These are phyloP conservation scores for Heliconius nattereri DNA, from an alignment of 1,140 invertebrate genomes.

Conservation along the genomic window DNA sequence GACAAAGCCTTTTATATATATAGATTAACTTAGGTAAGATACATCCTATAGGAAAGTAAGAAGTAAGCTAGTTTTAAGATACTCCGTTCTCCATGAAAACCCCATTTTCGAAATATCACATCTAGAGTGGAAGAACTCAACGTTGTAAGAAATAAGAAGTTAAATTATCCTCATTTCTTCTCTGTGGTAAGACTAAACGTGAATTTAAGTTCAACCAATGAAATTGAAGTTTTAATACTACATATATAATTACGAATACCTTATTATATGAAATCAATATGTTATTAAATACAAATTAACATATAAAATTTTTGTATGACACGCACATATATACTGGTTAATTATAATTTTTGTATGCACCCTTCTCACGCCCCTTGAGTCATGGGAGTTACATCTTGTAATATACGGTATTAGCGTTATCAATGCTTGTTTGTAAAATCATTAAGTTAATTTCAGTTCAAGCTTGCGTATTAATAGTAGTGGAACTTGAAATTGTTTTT, in stretches of 20 bases:
- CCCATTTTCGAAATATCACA: not conserved
- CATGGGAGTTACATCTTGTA: constrained; percentile 5
- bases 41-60: not conserved
- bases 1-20: no score
- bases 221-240: no score
- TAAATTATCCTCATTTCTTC: no score
- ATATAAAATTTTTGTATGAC: not conserved
- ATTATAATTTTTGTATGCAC: not conserved
- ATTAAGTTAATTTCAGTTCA: no score
- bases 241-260: no score
- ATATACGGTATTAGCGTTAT: not conserved
- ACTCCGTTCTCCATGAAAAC: not conserved
- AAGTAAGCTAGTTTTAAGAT: not conserved
- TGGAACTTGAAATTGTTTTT: no score
- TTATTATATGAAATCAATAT: not conserved
- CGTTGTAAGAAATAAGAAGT: not conserved
- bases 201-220: no score
- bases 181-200: no score
- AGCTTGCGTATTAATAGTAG: no score
- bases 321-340: not conserved
- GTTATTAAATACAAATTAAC: not conserved
- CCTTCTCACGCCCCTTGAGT: constrained; percentile 23
- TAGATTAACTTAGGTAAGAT: no score
- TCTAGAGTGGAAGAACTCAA: not conserved
- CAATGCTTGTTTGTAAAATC: constrained; percentile 1